Conservation (phyloP, 1,140 invertebrate genomes). For the Caenorhabditis latens region DNA sequence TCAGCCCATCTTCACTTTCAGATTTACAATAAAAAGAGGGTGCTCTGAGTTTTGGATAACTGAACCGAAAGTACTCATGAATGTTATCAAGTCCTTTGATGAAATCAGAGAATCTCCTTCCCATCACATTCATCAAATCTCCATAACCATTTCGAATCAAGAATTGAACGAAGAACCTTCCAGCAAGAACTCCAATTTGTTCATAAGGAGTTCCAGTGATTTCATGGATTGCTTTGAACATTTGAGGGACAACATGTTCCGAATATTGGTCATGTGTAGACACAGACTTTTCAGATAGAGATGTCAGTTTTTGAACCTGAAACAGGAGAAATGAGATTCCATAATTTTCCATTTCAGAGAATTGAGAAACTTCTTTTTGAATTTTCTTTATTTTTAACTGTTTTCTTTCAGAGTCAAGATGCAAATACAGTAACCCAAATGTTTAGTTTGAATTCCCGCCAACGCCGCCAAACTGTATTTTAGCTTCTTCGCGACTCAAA, state of each 20-base stretch:
- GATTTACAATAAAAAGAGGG: conserved; percentile 62
- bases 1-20: conserved; percentile 60
- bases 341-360: too few species aligned
- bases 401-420: too few species aligned
- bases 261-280: conserved; percentile 60
- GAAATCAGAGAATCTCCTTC: conserved; percentile 61
- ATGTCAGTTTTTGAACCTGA: conserved; percentile 54
- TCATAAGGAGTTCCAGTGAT: conserved; percentile 57
- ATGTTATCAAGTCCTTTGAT: conserved; percentile 63
- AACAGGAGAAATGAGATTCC: neutral
- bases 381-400: too few species aligned
- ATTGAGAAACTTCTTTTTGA: too few species aligned
- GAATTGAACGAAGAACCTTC: conserved; percentile 62
- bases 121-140: conserved; percentile 64
- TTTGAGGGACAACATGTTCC: conserved; percentile 59
- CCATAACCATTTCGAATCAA: conserved; percentile 60
- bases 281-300: conserved; percentile 48
- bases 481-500: too few species aligned
- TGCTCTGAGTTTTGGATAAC: conserved; percentile 61
- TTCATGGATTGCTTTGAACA: conserved; percentile 56
- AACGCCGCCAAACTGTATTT: too few species aligned
- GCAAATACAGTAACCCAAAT: too few species aligned
- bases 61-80: conserved; percentile 64
- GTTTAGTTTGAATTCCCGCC: too few species aligned
- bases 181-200: conserved; percentile 62